phyloP scores from a whole-genome alignment of 2,888 invertebrate genomes.

The Pristionchus arcanus region DNA sequence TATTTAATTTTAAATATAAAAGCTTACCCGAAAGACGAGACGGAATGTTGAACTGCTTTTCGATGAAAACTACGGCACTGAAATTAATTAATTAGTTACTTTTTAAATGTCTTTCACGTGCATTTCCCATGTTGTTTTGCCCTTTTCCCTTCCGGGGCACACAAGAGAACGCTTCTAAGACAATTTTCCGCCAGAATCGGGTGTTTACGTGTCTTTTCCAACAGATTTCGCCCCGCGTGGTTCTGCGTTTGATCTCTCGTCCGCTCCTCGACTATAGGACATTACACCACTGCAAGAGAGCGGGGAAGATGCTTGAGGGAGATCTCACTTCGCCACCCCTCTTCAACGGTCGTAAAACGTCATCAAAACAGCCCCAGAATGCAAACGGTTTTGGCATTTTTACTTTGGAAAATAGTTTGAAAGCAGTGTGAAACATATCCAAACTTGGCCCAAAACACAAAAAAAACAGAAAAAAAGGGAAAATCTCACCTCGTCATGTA shows the following conservation, averaged over 20 bases:
- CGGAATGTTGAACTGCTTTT: conserved; percentile 79
- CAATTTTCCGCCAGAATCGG: not conserved
- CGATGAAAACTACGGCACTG: conserved; percentile 78
- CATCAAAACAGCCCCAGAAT: not conserved
- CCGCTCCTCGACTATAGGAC: not conserved
- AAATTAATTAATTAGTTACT: conserved; percentile 54
- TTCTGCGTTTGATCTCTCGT: not conserved
- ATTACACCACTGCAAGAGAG: not conserved
- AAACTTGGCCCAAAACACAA: not conserved
- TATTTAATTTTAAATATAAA: not conserved
- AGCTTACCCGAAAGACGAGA: conserved; percentile 64
- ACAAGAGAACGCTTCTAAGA: not conserved
- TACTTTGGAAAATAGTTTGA: not conserved
- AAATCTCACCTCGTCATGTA: conserved; percentile 76
- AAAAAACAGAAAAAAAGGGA: not conserved
- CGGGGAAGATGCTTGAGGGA: too few relatives aligned
- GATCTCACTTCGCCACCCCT: not conserved
- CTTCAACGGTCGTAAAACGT: not conserved
- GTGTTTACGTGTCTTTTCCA: too few relatives aligned
- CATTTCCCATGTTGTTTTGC: not conserved
- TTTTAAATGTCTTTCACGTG: not conserved
- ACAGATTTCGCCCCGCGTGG: not conserved
- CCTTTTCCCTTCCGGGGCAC: not conserved
- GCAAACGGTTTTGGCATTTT: not conserved
- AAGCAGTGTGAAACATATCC: not conserved